A percentile compares a stretch with the other conserved stretches of the same genome.
Conservation (phyloP, 2,888 invertebrate genomes). For the Lycophotia porphyrea region DNA sequence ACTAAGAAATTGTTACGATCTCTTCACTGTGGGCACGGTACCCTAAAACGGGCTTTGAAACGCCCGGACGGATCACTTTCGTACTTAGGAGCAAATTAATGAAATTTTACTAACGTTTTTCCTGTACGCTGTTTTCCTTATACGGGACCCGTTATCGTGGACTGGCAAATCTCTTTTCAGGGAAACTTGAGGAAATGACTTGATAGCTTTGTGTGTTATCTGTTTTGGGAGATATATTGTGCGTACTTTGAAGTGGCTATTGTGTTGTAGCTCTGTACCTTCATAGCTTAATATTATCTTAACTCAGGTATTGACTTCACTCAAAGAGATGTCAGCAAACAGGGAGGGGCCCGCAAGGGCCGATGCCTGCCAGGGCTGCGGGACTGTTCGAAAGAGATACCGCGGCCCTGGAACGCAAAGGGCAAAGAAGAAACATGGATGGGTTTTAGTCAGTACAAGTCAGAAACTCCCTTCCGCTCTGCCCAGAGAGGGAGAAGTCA, state of each 20-base stretch:
- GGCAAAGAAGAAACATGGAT: too few relatives aligned
- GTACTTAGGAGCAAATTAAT: conserved; percentile 73
- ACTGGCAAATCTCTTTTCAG: conserved; percentile 48
- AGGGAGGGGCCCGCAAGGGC: too few relatives aligned
- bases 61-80: conserved; percentile 64
- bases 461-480: too few relatives aligned
- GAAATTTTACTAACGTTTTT: conserved; percentile 73
- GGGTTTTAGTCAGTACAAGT: too few relatives aligned
- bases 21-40: background rate
- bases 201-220: conserved; percentile 47
- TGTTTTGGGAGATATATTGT: conserved; percentile 30
- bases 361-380: too few relatives aligned
- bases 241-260: conserved; percentile 26
- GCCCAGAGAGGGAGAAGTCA: too few relatives aligned
- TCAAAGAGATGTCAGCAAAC: too few relatives aligned
- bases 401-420: too few relatives aligned
- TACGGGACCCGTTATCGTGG: conserved; percentile 41
- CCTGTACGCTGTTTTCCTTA: conserved; percentile 38
- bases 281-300: background rate
- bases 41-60: conserved; percentile 37
- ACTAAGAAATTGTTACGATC: background rate
- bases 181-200: conserved; percentile 48
- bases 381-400: too few relatives aligned
- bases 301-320: background rate
- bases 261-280: background rate